Percentiles rank a stretch among this genome's conserved stretches.
These are phyloP conservation scores for Hesperophylax magnus DNA, from an alignment of 1,140 invertebrate species.

Conservation along the genomic window DNA sequence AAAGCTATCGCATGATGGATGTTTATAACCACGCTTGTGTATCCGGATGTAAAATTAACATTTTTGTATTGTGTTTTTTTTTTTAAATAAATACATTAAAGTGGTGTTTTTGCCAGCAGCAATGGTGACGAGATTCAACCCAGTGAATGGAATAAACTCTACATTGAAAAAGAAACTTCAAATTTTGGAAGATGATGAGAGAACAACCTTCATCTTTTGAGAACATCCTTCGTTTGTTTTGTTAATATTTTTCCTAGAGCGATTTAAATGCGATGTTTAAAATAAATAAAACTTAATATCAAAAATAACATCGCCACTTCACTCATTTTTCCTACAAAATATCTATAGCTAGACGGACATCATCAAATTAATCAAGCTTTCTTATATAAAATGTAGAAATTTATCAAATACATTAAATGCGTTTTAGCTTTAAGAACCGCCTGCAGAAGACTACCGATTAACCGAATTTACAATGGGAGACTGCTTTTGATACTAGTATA, in stretches of 20 bases:
- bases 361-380: neutral
- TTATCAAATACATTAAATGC: slow-evolving; percentile 27
- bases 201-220: slow-evolving; percentile 50
- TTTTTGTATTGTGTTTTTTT: slow-evolving; percentile 29
- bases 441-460: slow-evolving; percentile 54
- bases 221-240: neutral
- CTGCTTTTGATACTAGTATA: slow-evolving; percentile 56
- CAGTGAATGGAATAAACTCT: slow-evolving; percentile 37
- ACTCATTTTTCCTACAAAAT: neutral
- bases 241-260: neutral
- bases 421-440: slow-evolving; percentile 43
- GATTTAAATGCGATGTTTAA: slow-evolving; percentile 1
- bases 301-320: neutral
- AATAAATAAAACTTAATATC: neutral
- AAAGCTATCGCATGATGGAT: slow-evolving; percentile 48
- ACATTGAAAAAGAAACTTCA: slow-evolving; percentile 49
- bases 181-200: slow-evolving; percentile 48
- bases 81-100: slow-evolving; percentile 38
- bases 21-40: slow-evolving; percentile 45
- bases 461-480: slow-evolving; percentile 57
- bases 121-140: slow-evolving; percentile 41
- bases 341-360: neutral
- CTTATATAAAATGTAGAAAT: slow-evolving; percentile 17
- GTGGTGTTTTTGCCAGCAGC: slow-evolving; percentile 49
- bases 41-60: slow-evolving; percentile 44